Evolutionary conservation across 2,113 vertebrate species (phyloP), one percentile per base, ranked within the genome.

Genomic region (Myrmecophaga tridactyla): DNA sequence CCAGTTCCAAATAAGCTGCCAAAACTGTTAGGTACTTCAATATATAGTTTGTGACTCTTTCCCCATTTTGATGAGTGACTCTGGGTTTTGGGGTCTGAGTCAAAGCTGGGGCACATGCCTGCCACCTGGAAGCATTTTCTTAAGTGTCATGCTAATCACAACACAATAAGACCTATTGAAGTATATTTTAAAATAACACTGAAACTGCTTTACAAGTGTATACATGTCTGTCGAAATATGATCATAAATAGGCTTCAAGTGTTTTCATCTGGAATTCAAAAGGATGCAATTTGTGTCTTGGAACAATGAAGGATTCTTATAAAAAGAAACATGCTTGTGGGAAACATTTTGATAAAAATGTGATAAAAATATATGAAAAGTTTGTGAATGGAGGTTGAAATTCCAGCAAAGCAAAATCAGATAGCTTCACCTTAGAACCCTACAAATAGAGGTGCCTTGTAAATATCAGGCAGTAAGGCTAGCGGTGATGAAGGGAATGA

Each of bases 221-320:
- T 96, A 87, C 48, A 90, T 75, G 69, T 94, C 96, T 96, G 8
- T 94, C 95, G 96, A 96, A 96, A 94, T 94, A 90, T 63, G 88
- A 31, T 96, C 65, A 56, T 84, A 96, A 96, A 95, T 91, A 96
- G 88, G 88, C 95, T 94, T 95, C 80, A 96, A 86, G 73, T 97
- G 83, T 94, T 97, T 96, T 97, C 91, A 39, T 96, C 89, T 94
- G 77, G 75, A 97, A 96, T 95, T 96, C 89, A 95, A 85, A 96
- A 82, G 92, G 56, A 60, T 94, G 73, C 83, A 86, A 93, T 96
- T 95, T 96, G 80, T 97, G 60, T 95, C 89, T 96, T 95, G 88
- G 80, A 96, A 97, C 95, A 97, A 97, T 96, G 94, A 95, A 86
- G 15, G 39, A 72, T 83, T 94, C 73, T 90, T 96, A 43, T 83